These are phyloP conservation scores for Parascotia fuliginaria DNA, from an alignment of 2,888 invertebrate species.

Conservation along the genomic window DNA sequence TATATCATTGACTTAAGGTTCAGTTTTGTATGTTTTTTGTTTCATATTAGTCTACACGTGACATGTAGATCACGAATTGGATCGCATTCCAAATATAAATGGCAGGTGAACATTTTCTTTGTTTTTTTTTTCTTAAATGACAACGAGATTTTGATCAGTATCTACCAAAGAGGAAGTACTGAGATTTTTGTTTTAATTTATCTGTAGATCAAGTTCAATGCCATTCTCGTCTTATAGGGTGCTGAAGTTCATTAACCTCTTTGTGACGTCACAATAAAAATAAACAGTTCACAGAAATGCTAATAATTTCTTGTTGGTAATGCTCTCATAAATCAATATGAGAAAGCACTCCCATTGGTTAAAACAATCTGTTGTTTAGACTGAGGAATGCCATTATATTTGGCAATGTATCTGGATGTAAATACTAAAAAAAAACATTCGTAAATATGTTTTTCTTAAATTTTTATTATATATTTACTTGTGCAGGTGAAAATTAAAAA, in stretches of 20 bases:
- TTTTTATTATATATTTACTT: no score
- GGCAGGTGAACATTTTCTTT: slow-evolving; percentile 54
- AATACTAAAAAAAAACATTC: no score
- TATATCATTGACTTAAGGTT: slow-evolving; percentile 15
- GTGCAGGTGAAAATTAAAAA: no score
- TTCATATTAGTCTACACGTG: slow-evolving; percentile 35
- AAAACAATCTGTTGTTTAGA: background rate
- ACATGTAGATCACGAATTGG: slow-evolving; percentile 54
- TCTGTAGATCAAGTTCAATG: slow-evolving; percentile 5
- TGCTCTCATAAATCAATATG: slow-evolving; percentile 14
- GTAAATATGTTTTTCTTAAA: no score
- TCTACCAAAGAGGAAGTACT: slow-evolving; percentile 13
- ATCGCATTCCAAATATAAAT: slow-evolving; percentile 58
- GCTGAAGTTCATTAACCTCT: background rate
- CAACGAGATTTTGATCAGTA: slow-evolving; percentile 30
- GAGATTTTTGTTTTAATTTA: slow-evolving; percentile 14
- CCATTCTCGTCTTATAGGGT: background rate
- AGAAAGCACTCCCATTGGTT: slow-evolving; percentile 9
- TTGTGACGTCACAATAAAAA: no score
- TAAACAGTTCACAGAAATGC: background rate
- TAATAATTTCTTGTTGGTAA: background rate
- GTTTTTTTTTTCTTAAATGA: slow-evolving; percentile 18
- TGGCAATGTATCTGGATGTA: background rate
- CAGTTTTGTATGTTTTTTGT: slow-evolving; percentile 11
- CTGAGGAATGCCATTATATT: background rate